These are phyloP conservation scores for Tenualosa ilisha DNA, from an alignment of 2,797 vertebrate species.

Conservation along the genomic window DNA sequence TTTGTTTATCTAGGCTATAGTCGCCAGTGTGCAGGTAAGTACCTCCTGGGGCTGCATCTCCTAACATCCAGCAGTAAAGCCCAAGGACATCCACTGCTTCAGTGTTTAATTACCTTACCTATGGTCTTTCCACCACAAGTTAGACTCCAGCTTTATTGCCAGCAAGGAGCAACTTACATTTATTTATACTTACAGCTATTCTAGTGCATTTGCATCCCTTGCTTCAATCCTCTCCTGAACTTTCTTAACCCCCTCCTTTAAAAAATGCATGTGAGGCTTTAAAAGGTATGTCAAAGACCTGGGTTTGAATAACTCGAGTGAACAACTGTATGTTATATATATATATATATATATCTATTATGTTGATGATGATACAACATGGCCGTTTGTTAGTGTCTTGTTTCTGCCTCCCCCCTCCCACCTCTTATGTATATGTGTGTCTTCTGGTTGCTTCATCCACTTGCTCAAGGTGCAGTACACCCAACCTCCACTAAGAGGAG, in stretches of 20 bases:
- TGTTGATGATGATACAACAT: conserved; percentile 65
- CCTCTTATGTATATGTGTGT: conserved; percentile 61
- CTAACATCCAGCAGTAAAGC: not conserved
- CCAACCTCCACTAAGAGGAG: not conserved
- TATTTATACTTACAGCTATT: too few species aligned
- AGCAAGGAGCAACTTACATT: not conserved
- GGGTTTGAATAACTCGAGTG: not conserved
- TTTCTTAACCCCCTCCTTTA: not conserved
- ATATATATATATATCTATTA: not conserved
- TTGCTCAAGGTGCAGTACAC: conserved; percentile 50
- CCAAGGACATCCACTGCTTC: not conserved
- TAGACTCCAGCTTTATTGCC: not conserved
- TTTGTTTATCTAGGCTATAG: not conserved
- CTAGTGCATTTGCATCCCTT: not conserved
- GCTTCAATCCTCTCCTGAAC: not conserved
- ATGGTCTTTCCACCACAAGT: not conserved
- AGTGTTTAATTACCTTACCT: not conserved
- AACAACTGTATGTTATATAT: not conserved
- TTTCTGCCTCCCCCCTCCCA: not conserved
- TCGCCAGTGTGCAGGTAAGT: not conserved
- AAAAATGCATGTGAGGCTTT: conserved; percentile 1
- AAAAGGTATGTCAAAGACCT: not conserved
- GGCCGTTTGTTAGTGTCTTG: conserved; percentile 64
- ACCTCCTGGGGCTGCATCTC: not conserved
- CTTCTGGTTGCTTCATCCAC: conserved; percentile 51